These are phyloP conservation scores for Varanus komodoensis DNA, from an alignment of 2,113 vertebrate species.

Conservation along the genomic window DNA sequence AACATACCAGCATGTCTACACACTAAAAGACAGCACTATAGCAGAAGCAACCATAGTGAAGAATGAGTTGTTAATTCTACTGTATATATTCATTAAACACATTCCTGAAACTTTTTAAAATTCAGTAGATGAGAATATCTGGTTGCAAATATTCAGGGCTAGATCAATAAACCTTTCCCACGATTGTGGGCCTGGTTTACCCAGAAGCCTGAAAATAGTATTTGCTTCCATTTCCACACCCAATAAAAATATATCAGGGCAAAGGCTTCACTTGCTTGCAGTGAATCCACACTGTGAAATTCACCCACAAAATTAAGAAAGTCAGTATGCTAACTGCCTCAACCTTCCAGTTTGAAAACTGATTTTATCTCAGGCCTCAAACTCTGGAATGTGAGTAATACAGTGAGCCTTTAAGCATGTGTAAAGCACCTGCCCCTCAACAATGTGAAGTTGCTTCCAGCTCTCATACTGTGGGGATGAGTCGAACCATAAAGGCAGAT, in stretches of 20 bases:
- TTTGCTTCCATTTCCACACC: slow-evolving; percentile 24
- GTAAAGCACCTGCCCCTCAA: background rate
- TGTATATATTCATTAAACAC: no score
- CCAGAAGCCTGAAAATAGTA: slow-evolving; percentile 40
- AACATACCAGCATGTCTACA: slow-evolving; percentile 72
- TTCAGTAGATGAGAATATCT: slow-evolving; percentile 56
- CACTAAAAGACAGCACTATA: slow-evolving; percentile 62
- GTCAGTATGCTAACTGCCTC: background rate
- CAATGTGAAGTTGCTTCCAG: background rate
- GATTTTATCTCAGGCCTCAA: background rate
- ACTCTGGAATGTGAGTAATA: background rate
- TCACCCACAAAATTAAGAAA: background rate
- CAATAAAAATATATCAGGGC: slow-evolving; percentile 26
- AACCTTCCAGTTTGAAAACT: background rate
- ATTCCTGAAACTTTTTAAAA: slow-evolving; percentile 13
- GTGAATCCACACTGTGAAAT: background rate
- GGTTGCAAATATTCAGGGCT: slow-evolving; percentile 47
- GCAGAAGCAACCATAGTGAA: slow-evolving; percentile 47
- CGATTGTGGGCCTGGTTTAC: slow-evolving; percentile 32
- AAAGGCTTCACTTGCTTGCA: slow-evolving; percentile 7
- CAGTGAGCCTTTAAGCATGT: background rate
- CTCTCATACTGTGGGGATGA: background rate
- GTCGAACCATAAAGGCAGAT: background rate
- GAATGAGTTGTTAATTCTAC: background rate
- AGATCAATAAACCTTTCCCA: slow-evolving; percentile 24